Base-by-base conservation (phyloP, 1,140 invertebrate species). In the Tetraneura akinire region DNA sequence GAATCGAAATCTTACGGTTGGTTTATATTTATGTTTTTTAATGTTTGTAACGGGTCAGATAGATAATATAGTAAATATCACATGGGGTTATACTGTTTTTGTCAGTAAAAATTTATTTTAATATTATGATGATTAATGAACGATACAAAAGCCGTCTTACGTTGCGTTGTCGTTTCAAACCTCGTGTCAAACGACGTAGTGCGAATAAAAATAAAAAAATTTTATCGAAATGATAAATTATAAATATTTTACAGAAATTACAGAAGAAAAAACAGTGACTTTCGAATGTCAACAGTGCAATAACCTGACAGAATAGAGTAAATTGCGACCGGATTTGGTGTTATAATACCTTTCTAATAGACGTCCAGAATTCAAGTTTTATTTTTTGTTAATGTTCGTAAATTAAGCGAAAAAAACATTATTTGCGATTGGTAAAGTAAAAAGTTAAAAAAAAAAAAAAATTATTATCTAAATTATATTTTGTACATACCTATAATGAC, bases 251-350 rank as follows among this genome's bases (percentile, higher is more conserved):
- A 42, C 49, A n/a, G 71, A 76, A 55, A 76, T 23, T 21, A 57
- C 51, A n/a, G 8, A 55, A 37, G 8, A 37, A 37, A 37, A 76
- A 76, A 42, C 29, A 18, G 26, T 2, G 51, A 76, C 71, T 76
- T 76, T 76, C 71, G 51, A 76, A 76, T 76, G 49, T 57, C 71
- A 76, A 57, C 53, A 37, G 71, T 76, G 53, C 71, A 76, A 76
- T 57, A 76, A 76, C 71, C 71, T 57, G 71, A 76, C 32, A 51
- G 71, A 57, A 57, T 76, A 57, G 51, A 76, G 13, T 42, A 76
- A 76, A 55, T 76, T 76, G 51, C 71, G 51, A 76, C 71, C 71
- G 49, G 49, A 76, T 76, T 57, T 23, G 29, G 16, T 42, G 53
- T 37, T 57, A 76, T 37, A 76, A 76, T 57, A 74, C 71, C 71